Evolutionary conservation across 2,888 invertebrate species (phyloP).

Genomic region (Sinohyriopsis cumingii): DNA sequence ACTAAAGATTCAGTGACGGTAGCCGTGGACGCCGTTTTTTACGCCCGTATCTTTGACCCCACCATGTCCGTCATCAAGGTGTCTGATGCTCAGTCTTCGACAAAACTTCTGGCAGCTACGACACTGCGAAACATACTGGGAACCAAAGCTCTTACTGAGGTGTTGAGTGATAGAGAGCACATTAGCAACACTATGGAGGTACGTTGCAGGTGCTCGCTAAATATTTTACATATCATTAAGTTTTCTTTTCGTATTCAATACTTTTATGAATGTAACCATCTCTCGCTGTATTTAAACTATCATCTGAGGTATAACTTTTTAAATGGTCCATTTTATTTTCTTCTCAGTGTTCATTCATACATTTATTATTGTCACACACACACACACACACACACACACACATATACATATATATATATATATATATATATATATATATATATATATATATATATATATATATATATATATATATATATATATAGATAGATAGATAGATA

Average conservation of each 20-base stretch:
- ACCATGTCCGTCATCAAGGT: slow-evolving; percentile 66
- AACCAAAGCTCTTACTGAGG: slow-evolving; percentile 62
- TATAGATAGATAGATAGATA: too few relatives aligned
- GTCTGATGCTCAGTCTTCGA: slow-evolving; percentile 62
- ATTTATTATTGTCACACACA: too few relatives aligned
- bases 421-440: too few relatives aligned
- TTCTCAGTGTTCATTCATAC: too few relatives aligned
- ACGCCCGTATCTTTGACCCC: slow-evolving; percentile 65
- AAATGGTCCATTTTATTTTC: too few relatives aligned
- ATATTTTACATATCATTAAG: background rate
- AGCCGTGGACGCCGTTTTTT: slow-evolving; percentile 69
- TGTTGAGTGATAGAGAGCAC: slow-evolving; percentile 65
- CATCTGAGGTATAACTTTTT: too few relatives aligned
- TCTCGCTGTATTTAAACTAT: too few relatives aligned
- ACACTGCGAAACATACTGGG: slow-evolving; percentile 66
- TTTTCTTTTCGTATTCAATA: too few relatives aligned
- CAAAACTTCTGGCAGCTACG: slow-evolving; percentile 65
- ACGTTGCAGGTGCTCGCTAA: background rate
- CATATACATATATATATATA: background rate
- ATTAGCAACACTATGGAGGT: slow-evolving; percentile 66
- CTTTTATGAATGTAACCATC: too few relatives aligned
- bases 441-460: too few relatives aligned
- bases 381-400: too few relatives aligned
- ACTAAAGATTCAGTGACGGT: slow-evolving; percentile 69
- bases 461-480: too few relatives aligned